Conservation (phyloP, 1,140 invertebrate species). For the Hydropsyche tenuis region DNA sequence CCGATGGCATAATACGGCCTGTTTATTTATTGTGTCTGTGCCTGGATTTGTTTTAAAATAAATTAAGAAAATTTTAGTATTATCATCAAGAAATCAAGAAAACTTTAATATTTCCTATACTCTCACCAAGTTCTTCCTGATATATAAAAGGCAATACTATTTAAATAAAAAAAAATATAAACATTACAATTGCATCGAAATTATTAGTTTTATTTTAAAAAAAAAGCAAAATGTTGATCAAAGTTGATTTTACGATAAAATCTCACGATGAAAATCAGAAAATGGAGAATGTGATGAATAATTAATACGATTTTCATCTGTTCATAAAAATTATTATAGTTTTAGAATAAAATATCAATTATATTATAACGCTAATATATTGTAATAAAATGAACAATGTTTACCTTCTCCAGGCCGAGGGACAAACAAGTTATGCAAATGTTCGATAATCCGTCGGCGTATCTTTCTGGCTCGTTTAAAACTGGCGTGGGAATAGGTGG, state of each 20-base stretch:
- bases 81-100: too few relatives aligned
- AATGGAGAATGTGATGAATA: too few relatives aligned
- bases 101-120: conserved; percentile 23
- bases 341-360: conserved; percentile 4
- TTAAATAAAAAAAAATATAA: conserved; percentile 62
- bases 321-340: too few relatives aligned
- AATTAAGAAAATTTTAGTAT: neutral
- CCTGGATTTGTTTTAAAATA: conserved; percentile 62
- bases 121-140: conserved; percentile 83
- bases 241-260: too few relatives aligned
- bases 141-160: conserved; percentile 87
- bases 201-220: conserved; percentile 32
- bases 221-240: conserved; percentile 20
- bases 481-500: conserved; percentile 87
- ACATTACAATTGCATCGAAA: conserved; percentile 2
- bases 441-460: conserved; percentile 91
- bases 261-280: too few relatives aligned
- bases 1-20: conserved; percentile 94
- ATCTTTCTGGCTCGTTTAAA: conserved; percentile 87
- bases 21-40: conserved; percentile 87
- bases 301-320: conserved; percentile 2
- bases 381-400: conserved; percentile 48
- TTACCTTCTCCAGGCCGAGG: conserved; percentile 90
- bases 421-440: conserved; percentile 95
- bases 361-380: neutral